Percentiles rank a stretch among this genome's conserved stretches.
Evolutionary conservation across 1,140 invertebrate genomes (phyloP).

Genomic region (Drosophila santomea): DNA sequence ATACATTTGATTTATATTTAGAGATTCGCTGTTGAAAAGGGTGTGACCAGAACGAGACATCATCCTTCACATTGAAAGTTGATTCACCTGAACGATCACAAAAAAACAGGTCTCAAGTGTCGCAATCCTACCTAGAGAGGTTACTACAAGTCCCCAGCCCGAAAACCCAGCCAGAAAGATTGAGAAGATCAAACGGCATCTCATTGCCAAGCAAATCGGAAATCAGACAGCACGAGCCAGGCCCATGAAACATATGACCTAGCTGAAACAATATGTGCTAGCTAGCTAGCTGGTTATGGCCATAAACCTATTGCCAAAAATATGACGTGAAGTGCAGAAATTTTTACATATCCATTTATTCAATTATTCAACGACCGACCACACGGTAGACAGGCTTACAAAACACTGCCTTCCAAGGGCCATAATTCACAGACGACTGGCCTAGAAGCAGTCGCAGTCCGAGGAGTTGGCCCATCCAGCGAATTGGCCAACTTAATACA

Average conservation of each 20-base stretch:
- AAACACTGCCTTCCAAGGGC: constrained; percentile 47
- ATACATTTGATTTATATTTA: neutral
- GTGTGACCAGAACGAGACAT: constrained; percentile 64
- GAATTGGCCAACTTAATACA: constrained; percentile 54
- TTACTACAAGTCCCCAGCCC: constrained; percentile 21
- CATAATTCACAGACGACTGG: constrained; percentile 78
- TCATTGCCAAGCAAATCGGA: constrained; percentile 75
- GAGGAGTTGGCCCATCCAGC: constrained; percentile 49
- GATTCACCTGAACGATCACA: constrained; percentile 60
- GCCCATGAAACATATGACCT: constrained; percentile 60
- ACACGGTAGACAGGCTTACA: constrained; percentile 50
- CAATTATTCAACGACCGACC: constrained; percentile 54
- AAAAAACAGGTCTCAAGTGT: constrained; percentile 53
- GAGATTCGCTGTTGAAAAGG: constrained; percentile 27
- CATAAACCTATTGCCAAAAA: constrained; percentile 68
- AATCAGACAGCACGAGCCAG: constrained; percentile 62
- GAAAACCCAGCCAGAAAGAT: constrained; percentile 51
- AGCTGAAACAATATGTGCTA: constrained; percentile 41
- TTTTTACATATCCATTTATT: constrained; percentile 70
- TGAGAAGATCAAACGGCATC: constrained; percentile 69
- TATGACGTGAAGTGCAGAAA: constrained; percentile 63
- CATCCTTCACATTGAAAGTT: constrained; percentile 75
- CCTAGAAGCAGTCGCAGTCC: constrained; percentile 52
- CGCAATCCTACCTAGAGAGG: constrained; percentile 30
- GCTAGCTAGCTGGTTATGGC: constrained; percentile 1